Evolutionary conservation across 2,113 vertebrate species (phyloP).

Genomic region (Columbina picui): DNA sequence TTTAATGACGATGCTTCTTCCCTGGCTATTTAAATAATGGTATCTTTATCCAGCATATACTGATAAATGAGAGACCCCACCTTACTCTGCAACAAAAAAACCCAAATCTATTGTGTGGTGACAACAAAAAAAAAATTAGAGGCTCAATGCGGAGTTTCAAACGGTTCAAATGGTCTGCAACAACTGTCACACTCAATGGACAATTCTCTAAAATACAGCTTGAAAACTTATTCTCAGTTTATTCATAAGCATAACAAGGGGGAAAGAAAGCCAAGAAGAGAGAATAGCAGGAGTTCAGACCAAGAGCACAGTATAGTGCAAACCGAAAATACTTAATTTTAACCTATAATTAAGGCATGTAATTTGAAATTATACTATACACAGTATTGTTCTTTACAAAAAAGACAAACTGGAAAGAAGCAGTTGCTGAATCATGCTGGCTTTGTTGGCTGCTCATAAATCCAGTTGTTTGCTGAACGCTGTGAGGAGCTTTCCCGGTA

Average conservation of each 20-base stretch:
- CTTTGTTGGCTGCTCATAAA: neutral
- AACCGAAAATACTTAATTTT: neutral
- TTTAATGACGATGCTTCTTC: neutral
- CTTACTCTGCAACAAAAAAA: neutral
- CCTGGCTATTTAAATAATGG: neutral
- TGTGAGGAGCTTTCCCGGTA: neutral
- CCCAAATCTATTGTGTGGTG: neutral
- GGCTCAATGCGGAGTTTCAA: neutral
- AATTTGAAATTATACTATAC: neutral
- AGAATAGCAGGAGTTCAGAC: neutral
- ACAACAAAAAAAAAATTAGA: neutral
- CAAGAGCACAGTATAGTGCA: neutral
- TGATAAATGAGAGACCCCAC: neutral
- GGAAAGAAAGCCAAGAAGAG: neutral
- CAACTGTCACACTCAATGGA: neutral
- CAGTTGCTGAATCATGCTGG: neutral
- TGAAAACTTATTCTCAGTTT: neutral
- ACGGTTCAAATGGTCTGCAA: neutral
- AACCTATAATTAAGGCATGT: neutral
- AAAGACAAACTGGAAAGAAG: neutral
- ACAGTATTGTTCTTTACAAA: neutral
- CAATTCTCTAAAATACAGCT: neutral
- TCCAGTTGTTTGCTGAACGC: accelerated
- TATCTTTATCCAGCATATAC: neutral
- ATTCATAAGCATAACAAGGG: neutral